These are phyloP conservation scores for Cichlasoma orientale DNA, from an alignment of 2,797 vertebrate species.

Conservation along the genomic window DNA sequence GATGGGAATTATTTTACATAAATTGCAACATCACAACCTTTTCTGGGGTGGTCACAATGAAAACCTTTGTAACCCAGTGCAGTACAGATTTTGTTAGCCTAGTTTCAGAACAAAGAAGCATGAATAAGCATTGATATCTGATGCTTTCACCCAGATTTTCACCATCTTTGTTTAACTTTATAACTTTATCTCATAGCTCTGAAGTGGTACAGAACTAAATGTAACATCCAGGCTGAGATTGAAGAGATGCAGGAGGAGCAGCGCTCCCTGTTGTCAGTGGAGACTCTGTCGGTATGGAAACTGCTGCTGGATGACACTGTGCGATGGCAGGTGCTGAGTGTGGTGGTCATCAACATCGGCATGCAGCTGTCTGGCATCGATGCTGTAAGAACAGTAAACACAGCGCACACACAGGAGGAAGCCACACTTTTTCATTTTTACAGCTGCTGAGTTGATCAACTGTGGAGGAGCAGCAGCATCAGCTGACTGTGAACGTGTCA, in stretches of 20 bases:
- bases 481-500: too few relatives aligned
- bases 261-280: slow-evolving; percentile 80
- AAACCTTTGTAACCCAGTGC: too few relatives aligned
- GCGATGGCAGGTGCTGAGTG: slow-evolving; percentile 87
- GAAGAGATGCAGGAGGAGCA: slow-evolving; percentile 92
- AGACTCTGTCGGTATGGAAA: slow-evolving; percentile 81
- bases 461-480: background rate
- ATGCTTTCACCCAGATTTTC: too few relatives aligned
- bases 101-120: too few relatives aligned
- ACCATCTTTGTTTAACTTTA: too few relatives aligned
- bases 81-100: too few relatives aligned
- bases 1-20: too few relatives aligned
- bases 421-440: background rate
- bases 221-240: slow-evolving; percentile 84
- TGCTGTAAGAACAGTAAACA: slow-evolving; percentile 80
- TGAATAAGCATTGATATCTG: too few relatives aligned
- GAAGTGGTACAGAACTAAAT: slow-evolving; percentile 83
- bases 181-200: slow-evolving; percentile 75
- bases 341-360: slow-evolving; percentile 88
- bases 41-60: too few relatives aligned
- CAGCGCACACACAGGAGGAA: background rate
- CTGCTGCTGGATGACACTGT: slow-evolving; percentile 81
- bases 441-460: background rate
- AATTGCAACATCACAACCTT: too few relatives aligned
- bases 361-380: slow-evolving; percentile 95